Evolutionary conservation across 2,888 invertebrate genomes (phyloP).

Genomic region (Galerucella pusilla): DNA sequence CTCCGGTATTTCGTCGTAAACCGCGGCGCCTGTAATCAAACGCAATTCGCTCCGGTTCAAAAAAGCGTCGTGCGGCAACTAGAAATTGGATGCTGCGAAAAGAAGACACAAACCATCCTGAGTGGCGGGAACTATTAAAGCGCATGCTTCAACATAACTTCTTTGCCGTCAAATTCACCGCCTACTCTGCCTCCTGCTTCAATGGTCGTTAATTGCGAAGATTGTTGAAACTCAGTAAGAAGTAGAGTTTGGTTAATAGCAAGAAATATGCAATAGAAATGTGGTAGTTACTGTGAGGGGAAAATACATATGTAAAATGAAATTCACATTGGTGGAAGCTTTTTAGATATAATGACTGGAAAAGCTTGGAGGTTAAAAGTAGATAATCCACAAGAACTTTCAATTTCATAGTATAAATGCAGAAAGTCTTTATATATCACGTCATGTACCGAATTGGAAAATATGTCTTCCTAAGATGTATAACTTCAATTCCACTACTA

Average conservation of each 20-base stretch:
- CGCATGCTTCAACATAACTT: conserved; percentile 56
- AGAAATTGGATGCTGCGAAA: conserved; percentile 56
- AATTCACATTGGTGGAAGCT: too few species aligned
- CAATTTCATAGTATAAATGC: too few species aligned
- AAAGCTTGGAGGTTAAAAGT: too few species aligned
- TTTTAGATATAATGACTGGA: too few species aligned
- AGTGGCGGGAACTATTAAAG: conserved; percentile 33
- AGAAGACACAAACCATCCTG: conserved; percentile 27
- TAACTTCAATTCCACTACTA: too few species aligned
- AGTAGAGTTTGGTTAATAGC: neutral
- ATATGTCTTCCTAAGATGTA: too few species aligned
- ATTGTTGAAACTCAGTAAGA: conserved; percentile 29
- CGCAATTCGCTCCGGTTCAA: conserved; percentile 38
- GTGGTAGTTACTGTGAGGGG: neutral
- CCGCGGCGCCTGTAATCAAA: neutral
- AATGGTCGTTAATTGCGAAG: conserved; percentile 60
- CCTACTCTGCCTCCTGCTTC: conserved; percentile 55
- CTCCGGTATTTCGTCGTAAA: neutral
- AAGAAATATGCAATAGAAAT: neutral
- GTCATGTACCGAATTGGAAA: too few species aligned
- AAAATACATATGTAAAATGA: neutral
- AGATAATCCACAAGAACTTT: too few species aligned
- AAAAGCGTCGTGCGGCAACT: conserved; percentile 58
- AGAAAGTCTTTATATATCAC: too few species aligned
- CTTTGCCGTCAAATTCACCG: conserved; percentile 53